Percentiles rank a stretch among this genome's conserved stretches.
These are phyloP conservation scores for Eilema griseolum DNA, from an alignment of 2,888 invertebrate species.

Conservation along the genomic window DNA sequence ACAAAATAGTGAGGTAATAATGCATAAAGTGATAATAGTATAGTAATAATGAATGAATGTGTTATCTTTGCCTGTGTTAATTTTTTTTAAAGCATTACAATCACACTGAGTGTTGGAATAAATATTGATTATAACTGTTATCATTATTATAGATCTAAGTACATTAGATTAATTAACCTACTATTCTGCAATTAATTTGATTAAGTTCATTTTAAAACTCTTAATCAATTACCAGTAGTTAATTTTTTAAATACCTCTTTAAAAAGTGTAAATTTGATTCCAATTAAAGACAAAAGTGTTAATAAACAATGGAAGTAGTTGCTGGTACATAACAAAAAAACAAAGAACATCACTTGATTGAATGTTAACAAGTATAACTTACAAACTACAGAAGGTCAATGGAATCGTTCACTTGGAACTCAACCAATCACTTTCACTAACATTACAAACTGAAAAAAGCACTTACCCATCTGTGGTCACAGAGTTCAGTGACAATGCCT, in stretches of 20 bases:
- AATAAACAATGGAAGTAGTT: not conserved
- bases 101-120: not conserved
- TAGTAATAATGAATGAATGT: not conserved
- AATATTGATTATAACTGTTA: not conserved
- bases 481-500: slow-evolving; percentile 84
- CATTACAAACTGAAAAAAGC: slow-evolving; percentile 15
- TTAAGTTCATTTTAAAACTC: not conserved
- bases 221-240: not conserved
- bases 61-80: slow-evolving; percentile 1
- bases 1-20: not conserved
- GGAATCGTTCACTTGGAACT: slow-evolving; percentile 39
- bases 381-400: slow-evolving; percentile 44
- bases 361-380: slow-evolving; percentile 32
- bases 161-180: not conserved
- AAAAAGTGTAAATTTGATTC: not conserved
- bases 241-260: not conserved
- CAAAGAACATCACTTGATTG: slow-evolving; percentile 19
- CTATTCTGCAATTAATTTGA: not conserved
- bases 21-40: not conserved
- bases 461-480: slow-evolving; percentile 87
- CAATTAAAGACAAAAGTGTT: not conserved
- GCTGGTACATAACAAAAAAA: not conserved
- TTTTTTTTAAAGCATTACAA: not conserved
- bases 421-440: slow-evolving; percentile 48
- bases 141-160: not conserved